A percentile compares a stretch with the other conserved stretches of the same genome.
Evolutionary conservation across 2,797 vertebrate genomes (phyloP).

Genomic region (Hydrocynus forskahlii): DNA sequence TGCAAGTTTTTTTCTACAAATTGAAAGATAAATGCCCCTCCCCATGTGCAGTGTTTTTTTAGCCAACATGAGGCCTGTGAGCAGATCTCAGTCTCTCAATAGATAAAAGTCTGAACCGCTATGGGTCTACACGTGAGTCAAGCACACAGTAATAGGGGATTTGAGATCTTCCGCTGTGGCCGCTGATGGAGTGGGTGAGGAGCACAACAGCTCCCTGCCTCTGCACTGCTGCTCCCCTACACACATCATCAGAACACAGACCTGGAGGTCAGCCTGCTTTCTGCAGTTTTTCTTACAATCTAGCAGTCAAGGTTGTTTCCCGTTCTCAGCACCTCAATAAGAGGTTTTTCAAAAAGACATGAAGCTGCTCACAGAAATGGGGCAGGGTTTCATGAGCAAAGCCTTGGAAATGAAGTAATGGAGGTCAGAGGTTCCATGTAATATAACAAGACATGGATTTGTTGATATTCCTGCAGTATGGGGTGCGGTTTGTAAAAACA

Average conservation of each 20-base stretch:
- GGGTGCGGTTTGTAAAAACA: too few species aligned
- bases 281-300: conserved; percentile 32
- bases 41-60: neutral
- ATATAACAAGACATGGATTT: too few species aligned
- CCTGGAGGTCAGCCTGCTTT: conserved; percentile 14
- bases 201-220: conserved; percentile 29
- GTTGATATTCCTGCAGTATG: neutral
- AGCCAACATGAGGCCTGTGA: conserved; percentile 60
- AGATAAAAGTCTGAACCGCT: conserved; percentile 37
- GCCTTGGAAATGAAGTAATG: neutral
- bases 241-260: conserved; percentile 23
- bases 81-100: conserved; percentile 28
- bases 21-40: too few species aligned
- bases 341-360: neutral
- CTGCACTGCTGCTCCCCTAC: conserved; percentile 10
- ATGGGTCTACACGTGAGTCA: conserved; percentile 4
- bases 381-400: neutral
- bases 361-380: neutral
- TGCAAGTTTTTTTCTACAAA: too few species aligned
- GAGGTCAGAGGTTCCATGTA: neutral
- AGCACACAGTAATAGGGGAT: conserved; percentile 19
- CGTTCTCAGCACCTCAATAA: conserved; percentile 23
- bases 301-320: conserved; percentile 30
- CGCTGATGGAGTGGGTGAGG: conserved; percentile 13
- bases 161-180: conserved; percentile 15